phyloP scores from a whole-genome alignment of 2,113 vertebrate species.

The Alouatta palliata region DNA sequence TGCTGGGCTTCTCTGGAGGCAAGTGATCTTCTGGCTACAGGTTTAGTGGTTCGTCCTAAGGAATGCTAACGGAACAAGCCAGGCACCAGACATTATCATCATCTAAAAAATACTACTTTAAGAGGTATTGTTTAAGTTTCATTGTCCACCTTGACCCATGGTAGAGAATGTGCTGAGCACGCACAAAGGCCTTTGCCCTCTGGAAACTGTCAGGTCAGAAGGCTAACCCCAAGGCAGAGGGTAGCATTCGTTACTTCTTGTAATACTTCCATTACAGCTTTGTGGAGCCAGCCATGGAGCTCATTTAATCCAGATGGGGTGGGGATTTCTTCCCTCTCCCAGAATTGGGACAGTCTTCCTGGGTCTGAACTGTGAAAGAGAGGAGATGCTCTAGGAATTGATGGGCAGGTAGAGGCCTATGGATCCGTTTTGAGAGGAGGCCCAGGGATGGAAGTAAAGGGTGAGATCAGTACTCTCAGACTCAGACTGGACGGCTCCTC shows the following conservation, averaged over 20 bases:
- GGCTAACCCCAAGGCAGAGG: background rate
- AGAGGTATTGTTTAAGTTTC: background rate
- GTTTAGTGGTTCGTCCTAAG: background rate
- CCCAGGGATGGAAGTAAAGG: background rate
- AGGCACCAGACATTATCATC: background rate
- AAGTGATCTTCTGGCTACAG: background rate
- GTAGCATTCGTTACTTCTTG: background rate
- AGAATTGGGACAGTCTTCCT: background rate
- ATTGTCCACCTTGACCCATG: background rate
- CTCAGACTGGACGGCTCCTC: background rate
- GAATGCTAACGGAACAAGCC: background rate
- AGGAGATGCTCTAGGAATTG: fast-evolving
- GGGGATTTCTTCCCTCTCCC: background rate
- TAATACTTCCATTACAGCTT: background rate
- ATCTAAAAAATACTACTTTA: background rate
- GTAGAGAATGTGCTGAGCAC: background rate
- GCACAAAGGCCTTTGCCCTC: background rate
- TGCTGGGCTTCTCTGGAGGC: too few relatives aligned
- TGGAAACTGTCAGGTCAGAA: background rate
- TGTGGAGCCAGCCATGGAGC: background rate
- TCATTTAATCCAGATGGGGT: background rate
- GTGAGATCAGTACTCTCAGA: background rate
- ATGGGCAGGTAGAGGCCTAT: background rate
- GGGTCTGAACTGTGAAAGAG: background rate
- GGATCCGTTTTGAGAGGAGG: background rate